Evolutionary conservation across 2,113 vertebrate genomes (phyloP).

Genomic region (Ctenomys sociabilis): DNA sequence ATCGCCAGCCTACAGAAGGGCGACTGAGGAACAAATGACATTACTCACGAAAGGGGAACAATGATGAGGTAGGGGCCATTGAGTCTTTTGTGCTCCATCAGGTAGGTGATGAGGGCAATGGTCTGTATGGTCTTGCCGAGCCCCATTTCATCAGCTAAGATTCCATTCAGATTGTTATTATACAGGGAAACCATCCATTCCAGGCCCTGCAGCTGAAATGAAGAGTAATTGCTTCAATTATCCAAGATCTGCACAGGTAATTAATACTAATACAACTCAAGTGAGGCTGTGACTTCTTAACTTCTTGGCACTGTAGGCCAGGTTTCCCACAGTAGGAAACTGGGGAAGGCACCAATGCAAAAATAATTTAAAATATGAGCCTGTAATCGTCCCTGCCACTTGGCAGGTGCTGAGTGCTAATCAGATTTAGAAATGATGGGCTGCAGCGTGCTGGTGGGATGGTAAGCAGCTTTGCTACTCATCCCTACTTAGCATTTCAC

Average conservation of each 20-base stretch:
- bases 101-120: slow-evolving; percentile 98
- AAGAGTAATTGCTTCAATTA: slow-evolving; percentile 80
- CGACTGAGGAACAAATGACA: not conserved
- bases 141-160: slow-evolving; percentile 99
- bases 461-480: slow-evolving; percentile 70
- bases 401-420: slow-evolving; percentile 75
- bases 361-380: slow-evolving; percentile 55
- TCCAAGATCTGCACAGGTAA: slow-evolving; percentile 74
- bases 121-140: slow-evolving; percentile 99
- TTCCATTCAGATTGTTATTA: slow-evolving; percentile 99
- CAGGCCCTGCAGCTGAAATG: slow-evolving; percentile 94
- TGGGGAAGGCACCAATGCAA: not conserved
- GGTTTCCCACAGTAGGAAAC: slow-evolving; percentile 11
- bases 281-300: slow-evolving; percentile 55
- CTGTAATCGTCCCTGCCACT: slow-evolving; percentile 47
- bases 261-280: slow-evolving; percentile 74
- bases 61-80: slow-evolving; percentile 99
- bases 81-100: slow-evolving; percentile 98
- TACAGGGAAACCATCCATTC: slow-evolving; percentile 99
- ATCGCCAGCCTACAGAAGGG: not conserved
- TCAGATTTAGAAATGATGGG: slow-evolving; percentile 74
- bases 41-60: slow-evolving; percentile 98
- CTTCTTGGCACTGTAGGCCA: not conserved
- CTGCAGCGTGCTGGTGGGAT: slow-evolving; percentile 49
- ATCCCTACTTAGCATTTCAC: slow-evolving; percentile 69